A percentile compares a stretch with the other conserved stretches of the same genome.
Conservation (phyloP, 2,888 invertebrate genomes). For the Dicranocentrus wangi region DNA sequence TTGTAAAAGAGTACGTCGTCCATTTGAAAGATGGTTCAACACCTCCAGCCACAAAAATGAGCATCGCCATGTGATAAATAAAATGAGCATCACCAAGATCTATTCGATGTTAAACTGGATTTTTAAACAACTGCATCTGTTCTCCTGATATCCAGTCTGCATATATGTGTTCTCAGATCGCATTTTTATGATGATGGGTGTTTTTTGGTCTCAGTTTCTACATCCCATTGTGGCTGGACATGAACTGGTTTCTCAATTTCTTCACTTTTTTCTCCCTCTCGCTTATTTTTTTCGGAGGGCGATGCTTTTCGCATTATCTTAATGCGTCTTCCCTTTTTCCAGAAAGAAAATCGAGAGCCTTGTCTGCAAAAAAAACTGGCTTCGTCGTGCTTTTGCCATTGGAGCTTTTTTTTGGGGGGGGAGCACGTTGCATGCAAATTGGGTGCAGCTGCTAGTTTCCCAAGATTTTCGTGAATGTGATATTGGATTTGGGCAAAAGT, state of each 20-base stretch:
- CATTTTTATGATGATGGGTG: slow-evolving; percentile 2
- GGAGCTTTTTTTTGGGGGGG: neutral
- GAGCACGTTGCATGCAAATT: slow-evolving; percentile 58
- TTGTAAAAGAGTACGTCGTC: no score
- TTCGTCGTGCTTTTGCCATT: no score
- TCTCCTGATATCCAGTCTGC: no score
- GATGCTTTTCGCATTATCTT: slow-evolving; percentile 45
- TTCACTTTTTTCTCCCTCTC: neutral
- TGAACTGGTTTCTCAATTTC: slow-evolving; percentile 58
- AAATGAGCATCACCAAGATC: no score
- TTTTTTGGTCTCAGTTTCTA: neutral
- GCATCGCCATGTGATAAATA: no score
- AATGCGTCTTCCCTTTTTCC: slow-evolving; percentile 39
- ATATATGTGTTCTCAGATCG: neutral
- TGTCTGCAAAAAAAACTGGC: slow-evolving; percentile 4
- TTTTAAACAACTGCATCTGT: slow-evolving; percentile 17
- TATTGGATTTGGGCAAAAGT: slow-evolving; percentile 25
- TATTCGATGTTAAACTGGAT: no score
- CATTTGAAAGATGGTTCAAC: no score
- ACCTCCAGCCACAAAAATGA: no score
- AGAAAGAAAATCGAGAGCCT: slow-evolving; percentile 14
- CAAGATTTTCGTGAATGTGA: slow-evolving; percentile 22
- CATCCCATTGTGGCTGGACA: slow-evolving; percentile 51
- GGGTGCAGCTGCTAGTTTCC: slow-evolving; percentile 52
- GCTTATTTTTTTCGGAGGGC: neutral